Evolutionary conservation across 2,888 invertebrate genomes (phyloP).

Genomic region (Coelinius sp.): DNA sequence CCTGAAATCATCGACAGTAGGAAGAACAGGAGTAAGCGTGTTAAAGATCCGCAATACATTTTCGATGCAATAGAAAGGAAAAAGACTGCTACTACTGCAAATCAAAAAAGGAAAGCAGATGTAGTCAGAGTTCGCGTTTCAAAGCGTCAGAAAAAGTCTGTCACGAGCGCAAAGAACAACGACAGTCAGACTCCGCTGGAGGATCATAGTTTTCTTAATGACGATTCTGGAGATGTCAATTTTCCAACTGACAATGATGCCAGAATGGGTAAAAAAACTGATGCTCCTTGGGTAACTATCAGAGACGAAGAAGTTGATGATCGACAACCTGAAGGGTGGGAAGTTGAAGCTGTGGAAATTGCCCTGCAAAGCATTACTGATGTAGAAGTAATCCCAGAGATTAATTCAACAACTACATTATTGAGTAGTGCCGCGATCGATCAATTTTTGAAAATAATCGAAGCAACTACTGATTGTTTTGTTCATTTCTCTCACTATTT

Average conservation of each 20-base stretch:
- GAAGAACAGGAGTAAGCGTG: conserved; percentile 34
- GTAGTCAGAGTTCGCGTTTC: background rate
- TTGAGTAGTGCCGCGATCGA: conserved; percentile 25
- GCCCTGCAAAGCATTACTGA: conserved; percentile 21
- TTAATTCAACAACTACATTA: background rate
- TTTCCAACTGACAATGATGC: background rate
- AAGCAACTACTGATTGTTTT: conserved; percentile 1
- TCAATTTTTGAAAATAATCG: conserved; percentile 20
- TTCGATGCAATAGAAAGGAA: conserved; percentile 23
- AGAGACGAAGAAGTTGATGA: conserved; percentile 1
- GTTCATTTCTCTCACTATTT: conserved; percentile 17
- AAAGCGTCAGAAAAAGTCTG: background rate
- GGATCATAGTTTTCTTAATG: background rate
- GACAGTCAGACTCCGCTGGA: background rate
- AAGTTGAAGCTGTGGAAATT: conserved; percentile 1
- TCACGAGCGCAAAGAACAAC: background rate
- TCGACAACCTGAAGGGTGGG: background rate
- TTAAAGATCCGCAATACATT: conserved; percentile 42
- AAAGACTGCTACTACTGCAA: background rate
- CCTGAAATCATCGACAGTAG: too few species aligned
- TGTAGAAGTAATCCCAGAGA: conserved; percentile 13
- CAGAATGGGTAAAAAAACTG: too few species aligned
- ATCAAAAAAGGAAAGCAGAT: background rate
- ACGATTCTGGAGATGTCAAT: background rate
- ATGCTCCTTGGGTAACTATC: background rate